Evolutionary conservation across 2,888 invertebrate species (phyloP).

Genomic region (Diarsia dahlii): DNA sequence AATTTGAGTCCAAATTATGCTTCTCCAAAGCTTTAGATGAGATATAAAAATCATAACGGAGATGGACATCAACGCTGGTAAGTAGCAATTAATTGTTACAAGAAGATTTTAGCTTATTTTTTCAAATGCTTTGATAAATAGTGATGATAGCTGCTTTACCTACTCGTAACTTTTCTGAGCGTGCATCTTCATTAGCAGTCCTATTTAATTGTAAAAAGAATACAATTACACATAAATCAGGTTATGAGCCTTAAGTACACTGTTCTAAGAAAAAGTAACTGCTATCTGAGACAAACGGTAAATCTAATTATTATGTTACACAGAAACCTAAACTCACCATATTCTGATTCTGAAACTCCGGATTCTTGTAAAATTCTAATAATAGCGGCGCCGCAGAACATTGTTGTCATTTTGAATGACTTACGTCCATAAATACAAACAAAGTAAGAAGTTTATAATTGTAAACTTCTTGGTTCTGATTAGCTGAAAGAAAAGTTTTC

Average conservation of each 20-base stretch:
- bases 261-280: slow-evolving; percentile 28
- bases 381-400: slow-evolving; percentile 30
- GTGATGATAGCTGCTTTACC: slow-evolving; percentile 63
- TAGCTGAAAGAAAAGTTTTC: slow-evolving; percentile 31
- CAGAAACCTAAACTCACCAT: slow-evolving; percentile 59
- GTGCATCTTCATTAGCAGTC: slow-evolving; percentile 46
- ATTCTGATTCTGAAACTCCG: slow-evolving; percentile 52
- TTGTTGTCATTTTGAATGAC: slow-evolving; percentile 56
- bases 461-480: slow-evolving; percentile 23
- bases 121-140: slow-evolving; percentile 64
- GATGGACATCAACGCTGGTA: slow-evolving; percentile 89
- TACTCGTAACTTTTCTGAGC: slow-evolving; percentile 61
- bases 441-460: slow-evolving; percentile 55
- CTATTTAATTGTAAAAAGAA: slow-evolving; percentile 34
- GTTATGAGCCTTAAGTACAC: slow-evolving; percentile 22
- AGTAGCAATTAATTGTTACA: slow-evolving; percentile 69
- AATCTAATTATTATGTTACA: slow-evolving; percentile 46
- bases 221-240: slow-evolving; percentile 35
- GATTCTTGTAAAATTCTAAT: slow-evolving; percentile 31
- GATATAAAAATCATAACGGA: slow-evolving; percentile 79
- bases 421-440: slow-evolving; percentile 56
- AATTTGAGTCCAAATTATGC: slow-evolving; percentile 76
- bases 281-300: slow-evolving; percentile 41
- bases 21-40: slow-evolving; percentile 73
- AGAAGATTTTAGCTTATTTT: slow-evolving; percentile 50